Conservation (phyloP, 2,797 vertebrate species). For the Coreius guichenoti region DNA sequence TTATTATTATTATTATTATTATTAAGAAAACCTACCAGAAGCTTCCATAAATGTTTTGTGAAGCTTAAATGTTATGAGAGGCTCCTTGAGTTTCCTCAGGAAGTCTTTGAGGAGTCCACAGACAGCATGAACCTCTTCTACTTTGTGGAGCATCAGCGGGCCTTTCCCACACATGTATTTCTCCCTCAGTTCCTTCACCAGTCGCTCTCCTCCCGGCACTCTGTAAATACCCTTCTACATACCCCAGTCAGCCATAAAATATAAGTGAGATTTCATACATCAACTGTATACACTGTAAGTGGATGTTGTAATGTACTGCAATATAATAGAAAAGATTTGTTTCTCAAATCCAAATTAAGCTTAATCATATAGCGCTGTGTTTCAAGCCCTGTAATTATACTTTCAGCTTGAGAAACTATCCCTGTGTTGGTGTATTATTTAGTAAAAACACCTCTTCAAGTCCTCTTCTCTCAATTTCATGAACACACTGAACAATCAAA, state of each 20-base stretch:
- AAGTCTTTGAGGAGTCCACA: slow-evolving; percentile 90
- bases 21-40: slow-evolving; percentile 71
- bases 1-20: slow-evolving; percentile 2
- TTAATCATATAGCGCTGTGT: neutral
- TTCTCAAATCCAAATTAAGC: slow-evolving; percentile 7
- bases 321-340: neutral
- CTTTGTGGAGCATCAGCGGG: slow-evolving; percentile 66
- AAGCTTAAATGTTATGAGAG: slow-evolving; percentile 79
- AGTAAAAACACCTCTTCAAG: slow-evolving; percentile 73
- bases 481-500: slow-evolving; percentile 78
- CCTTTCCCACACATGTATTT: slow-evolving; percentile 74
- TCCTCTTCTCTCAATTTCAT: slow-evolving; percentile 78
- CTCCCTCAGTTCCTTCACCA: slow-evolving; percentile 82
- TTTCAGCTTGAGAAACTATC: slow-evolving; percentile 14
- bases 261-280: neutral
- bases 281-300: neutral
- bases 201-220: slow-evolving; percentile 80
- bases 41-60: slow-evolving; percentile 83
- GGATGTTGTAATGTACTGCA: slow-evolving; percentile 6
- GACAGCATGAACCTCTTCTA: slow-evolving; percentile 83
- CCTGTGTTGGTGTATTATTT: neutral
- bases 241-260: neutral
- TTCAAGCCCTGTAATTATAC: neutral
- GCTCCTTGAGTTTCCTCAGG: slow-evolving; percentile 84
- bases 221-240: slow-evolving; percentile 85